phyloP scores from a whole-genome alignment of 2,113 vertebrate species.

The Chamaetylas fuelleborni region DNA sequence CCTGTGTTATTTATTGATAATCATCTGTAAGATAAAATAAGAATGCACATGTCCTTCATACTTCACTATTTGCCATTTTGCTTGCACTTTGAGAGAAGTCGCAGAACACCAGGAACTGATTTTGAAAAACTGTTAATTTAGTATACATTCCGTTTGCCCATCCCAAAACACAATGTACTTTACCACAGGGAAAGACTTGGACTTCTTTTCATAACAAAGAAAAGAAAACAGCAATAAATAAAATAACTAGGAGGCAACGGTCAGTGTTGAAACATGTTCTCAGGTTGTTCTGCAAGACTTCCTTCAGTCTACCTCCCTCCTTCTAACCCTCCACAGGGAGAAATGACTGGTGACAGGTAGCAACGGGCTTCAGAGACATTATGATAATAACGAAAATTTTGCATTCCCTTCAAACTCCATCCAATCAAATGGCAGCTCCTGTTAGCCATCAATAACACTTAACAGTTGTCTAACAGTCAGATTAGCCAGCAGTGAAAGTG shows the following conservation, averaged over 20 bases:
- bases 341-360: not conserved
- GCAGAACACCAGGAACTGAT: not conserved
- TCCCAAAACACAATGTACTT: not conserved
- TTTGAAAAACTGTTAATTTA: not conserved
- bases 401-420: not conserved
- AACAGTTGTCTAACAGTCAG: not conserved
- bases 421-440: not conserved
- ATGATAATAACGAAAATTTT: not conserved
- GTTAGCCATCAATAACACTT: not conserved
- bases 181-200: not conserved
- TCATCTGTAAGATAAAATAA: not conserved
- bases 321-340: not conserved
- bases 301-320: not conserved
- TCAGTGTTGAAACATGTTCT: slow-evolving; percentile 37
- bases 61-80: not conserved
- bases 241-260: not conserved
- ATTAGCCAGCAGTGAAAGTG: not conserved
- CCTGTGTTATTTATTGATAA: not conserved
- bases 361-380: not conserved
- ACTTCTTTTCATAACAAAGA: not conserved
- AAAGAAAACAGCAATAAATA: slow-evolving; percentile 9
- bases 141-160: not conserved
- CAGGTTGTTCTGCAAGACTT: slow-evolving; percentile 36
- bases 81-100: not conserved
- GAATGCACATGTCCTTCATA: not conserved